A percentile compares a stretch with the other conserved stretches of the same genome.
Evolutionary conservation across 2,113 vertebrate genomes (phyloP).

Genomic region (Psammodynastes pulverulentus): DNA sequence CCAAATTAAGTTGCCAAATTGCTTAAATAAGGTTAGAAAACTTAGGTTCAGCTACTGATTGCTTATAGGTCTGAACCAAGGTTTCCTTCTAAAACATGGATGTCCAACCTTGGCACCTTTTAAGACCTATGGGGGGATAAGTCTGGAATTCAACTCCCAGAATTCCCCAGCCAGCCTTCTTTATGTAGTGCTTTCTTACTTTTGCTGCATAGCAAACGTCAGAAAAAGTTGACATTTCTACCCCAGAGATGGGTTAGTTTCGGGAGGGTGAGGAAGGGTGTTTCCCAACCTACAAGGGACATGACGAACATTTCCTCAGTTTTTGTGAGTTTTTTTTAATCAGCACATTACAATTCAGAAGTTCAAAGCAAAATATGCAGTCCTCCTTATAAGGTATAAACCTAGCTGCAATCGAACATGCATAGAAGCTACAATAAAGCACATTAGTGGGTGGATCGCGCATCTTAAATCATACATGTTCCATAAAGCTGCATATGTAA

Average conservation of each 20-base stretch:
- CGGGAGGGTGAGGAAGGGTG: background rate
- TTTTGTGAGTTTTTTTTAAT: background rate
- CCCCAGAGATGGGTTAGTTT: background rate
- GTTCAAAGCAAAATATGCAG: background rate
- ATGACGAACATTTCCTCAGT: background rate
- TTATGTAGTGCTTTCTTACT: background rate
- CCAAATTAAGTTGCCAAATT: slow-evolving; percentile 21
- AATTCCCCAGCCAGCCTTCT: too few relatives aligned
- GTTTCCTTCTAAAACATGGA: background rate
- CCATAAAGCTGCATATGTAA: background rate
- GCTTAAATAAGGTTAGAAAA: background rate
- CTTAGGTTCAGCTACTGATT: background rate
- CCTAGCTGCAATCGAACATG: background rate
- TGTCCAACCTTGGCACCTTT: background rate
- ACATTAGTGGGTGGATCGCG: background rate
- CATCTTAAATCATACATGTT: background rate
- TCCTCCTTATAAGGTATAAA: background rate
- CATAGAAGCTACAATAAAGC: background rate
- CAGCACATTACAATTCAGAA: background rate
- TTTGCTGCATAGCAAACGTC: background rate
- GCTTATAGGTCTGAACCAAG: background rate
- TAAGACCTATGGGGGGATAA: too few relatives aligned
- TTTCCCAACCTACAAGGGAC: background rate
- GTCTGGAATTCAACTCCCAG: too few relatives aligned
- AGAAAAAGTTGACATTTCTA: background rate